Percentiles rank a stretch among this genome's conserved stretches.
phyloP scores from a whole-genome alignment of 1,140 invertebrate species.

The Drosophila takahashii region DNA sequence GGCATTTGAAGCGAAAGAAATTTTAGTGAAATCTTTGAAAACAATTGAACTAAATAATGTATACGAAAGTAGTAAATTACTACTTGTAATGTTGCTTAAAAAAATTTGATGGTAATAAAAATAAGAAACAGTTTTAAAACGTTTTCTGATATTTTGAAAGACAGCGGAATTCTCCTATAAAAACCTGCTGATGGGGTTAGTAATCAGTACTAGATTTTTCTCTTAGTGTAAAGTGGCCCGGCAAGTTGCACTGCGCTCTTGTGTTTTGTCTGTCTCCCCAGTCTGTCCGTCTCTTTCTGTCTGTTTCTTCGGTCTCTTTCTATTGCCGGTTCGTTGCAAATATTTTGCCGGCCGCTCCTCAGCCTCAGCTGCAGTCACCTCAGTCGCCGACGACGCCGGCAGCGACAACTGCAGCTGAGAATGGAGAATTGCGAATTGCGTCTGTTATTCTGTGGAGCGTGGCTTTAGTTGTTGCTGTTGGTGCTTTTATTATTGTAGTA shows the following conservation, averaged over 20 bases:
- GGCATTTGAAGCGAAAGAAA: too few species aligned
- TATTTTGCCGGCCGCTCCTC: constrained; percentile 50
- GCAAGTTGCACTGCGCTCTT: constrained; percentile 36
- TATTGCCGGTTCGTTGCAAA: constrained; percentile 57
- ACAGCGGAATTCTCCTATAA: neutral
- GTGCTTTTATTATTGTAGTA: constrained; percentile 21
- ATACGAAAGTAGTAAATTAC: too few species aligned
- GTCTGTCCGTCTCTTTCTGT: constrained; percentile 24
- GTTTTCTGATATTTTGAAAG: too few species aligned
- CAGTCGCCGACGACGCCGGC: constrained; percentile 21
- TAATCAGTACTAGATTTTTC: neutral
- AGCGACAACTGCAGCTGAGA: constrained; percentile 5
- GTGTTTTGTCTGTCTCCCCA: constrained; percentile 22
- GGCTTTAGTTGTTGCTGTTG: constrained; percentile 29
- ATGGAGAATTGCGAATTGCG: constrained; percentile 25
- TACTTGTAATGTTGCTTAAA: too few species aligned
- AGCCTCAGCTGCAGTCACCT: constrained; percentile 13
- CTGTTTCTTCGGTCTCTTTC: constrained; percentile 35
- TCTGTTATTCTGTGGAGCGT: constrained; percentile 52
- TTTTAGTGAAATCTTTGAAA: too few species aligned
- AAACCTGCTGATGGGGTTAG: neutral
- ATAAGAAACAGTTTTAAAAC: too few species aligned
- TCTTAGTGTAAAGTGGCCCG: constrained; percentile 20
- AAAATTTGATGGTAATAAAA: too few species aligned
- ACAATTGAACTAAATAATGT: too few species aligned